Conservation (phyloP, 2,797 vertebrate species). For the Galagoides demidoff region DNA sequence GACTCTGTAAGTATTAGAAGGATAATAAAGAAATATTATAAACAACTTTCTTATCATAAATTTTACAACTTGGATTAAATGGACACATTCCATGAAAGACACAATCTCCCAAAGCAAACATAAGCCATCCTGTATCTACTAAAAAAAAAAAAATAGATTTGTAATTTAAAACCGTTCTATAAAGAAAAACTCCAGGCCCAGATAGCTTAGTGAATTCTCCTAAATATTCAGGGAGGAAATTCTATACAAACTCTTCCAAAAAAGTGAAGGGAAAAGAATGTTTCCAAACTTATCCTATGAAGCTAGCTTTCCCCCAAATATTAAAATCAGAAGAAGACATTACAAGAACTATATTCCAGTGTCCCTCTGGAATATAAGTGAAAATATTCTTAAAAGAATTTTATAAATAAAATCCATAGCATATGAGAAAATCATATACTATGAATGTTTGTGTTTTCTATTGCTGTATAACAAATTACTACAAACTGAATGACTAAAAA, state of each 20-base stretch:
- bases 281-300: neutral
- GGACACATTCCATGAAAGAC: neutral
- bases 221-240: neutral
- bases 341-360: neutral
- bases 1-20: neutral
- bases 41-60: neutral
- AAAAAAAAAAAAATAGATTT: neutral
- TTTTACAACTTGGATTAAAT: neutral
- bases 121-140: neutral
- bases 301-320: neutral
- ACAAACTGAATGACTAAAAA: no score
- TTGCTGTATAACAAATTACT: neutral
- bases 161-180: neutral
- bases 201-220: neutral
- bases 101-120: neutral
- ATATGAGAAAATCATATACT: neutral
- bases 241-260: neutral
- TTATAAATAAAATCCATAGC: neutral
- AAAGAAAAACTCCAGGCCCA: neutral
- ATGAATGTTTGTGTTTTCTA: neutral
- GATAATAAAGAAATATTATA: neutral
- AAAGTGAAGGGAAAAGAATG: neutral
- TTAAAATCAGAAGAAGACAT: neutral
- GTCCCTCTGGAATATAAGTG: neutral
- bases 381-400: slow-evolving; percentile 2